A percentile compares a stretch with the other conserved stretches of the same genome.
phyloP scores from a whole-genome alignment of 2,888 invertebrate species.

The Papilio gigon region DNA sequence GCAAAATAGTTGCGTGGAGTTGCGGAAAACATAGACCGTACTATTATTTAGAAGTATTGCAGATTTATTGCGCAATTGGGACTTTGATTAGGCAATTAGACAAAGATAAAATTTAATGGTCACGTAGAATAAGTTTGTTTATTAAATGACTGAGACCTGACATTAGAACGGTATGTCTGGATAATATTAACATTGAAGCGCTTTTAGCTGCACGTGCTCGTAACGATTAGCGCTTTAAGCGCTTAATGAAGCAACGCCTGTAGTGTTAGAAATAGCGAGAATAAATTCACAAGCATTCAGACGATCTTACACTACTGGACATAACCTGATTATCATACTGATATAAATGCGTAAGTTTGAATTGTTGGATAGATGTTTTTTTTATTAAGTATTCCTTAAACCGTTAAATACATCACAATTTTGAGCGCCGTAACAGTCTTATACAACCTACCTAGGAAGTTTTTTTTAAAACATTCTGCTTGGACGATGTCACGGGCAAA shows the following conservation, averaged over 20 bases:
- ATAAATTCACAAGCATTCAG: conserved; percentile 50
- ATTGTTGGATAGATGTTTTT: too few species aligned
- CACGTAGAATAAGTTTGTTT: conserved; percentile 16
- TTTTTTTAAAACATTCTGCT: too few species aligned
- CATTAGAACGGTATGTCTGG: conserved; percentile 57
- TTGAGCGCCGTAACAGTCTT: too few species aligned
- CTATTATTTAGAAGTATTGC: conserved; percentile 51
- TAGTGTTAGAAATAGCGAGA: conserved; percentile 57
- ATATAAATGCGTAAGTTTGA: too few species aligned
- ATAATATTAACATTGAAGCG: conserved; percentile 53
- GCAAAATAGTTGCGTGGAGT: too few species aligned
- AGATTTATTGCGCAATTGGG: conserved; percentile 31
- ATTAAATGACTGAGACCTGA: conserved; percentile 42
- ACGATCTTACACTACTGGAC: conserved; percentile 51
- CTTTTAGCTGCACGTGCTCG: conserved; percentile 48
- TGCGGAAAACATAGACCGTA: too few species aligned
- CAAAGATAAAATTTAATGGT: conserved; percentile 22
- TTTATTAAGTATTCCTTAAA: too few species aligned
- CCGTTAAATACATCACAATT: too few species aligned
- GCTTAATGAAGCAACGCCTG: conserved; percentile 64
- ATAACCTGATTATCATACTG: too few species aligned
- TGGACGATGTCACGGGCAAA: too few species aligned
- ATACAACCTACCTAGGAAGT: too few species aligned
- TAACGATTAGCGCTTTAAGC: conserved; percentile 59
- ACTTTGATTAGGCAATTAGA: conserved; percentile 32